These are phyloP conservation scores for Zelostemma sp. DNA, from an alignment of 1,140 invertebrate genomes.

Conservation along the genomic window DNA sequence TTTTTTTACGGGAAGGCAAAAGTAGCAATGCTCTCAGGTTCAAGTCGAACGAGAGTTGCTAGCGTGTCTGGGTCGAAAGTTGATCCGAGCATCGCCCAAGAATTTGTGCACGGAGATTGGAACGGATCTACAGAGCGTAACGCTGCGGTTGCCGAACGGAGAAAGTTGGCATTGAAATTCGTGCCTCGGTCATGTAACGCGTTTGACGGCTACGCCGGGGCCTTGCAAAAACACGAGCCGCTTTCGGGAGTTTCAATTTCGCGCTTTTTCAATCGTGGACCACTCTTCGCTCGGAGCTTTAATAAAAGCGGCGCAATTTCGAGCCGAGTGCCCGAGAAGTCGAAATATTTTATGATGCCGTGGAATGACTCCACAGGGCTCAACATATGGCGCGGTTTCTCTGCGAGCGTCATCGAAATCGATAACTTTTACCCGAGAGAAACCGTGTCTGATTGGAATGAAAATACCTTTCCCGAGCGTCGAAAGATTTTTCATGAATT, in stretches of 20 bases:
- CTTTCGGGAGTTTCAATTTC: too few relatives aligned
- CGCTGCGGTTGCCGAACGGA: conserved; percentile 6
- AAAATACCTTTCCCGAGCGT: too few relatives aligned
- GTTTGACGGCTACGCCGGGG: not conserved
- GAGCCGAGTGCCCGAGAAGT: too few relatives aligned
- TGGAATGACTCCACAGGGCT: conserved; percentile 7
- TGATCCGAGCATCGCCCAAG: conserved; percentile 25
- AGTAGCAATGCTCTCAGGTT: conserved; percentile 13
- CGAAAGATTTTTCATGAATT: too few relatives aligned
- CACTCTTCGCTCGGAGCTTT: too few relatives aligned
- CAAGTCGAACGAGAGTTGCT: conserved; percentile 25
- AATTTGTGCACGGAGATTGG: conserved; percentile 21
- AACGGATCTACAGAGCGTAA: conserved; percentile 10
- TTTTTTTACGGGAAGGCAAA: conserved; percentile 11
- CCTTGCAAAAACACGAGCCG: too few relatives aligned
- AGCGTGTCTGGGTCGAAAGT: conserved; percentile 27
- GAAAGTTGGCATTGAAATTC: conserved; percentile 22
- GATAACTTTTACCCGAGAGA: conserved; percentile 16
- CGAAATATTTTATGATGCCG: conserved; percentile 16
- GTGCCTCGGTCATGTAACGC: conserved; percentile 11
- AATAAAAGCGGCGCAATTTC: too few relatives aligned
- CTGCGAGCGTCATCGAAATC: conserved; percentile 20
- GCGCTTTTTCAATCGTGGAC: too few relatives aligned
- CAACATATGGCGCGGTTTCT: conserved; percentile 15
- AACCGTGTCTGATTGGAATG: conserved; percentile 5